Evolutionary conservation across 1,140 invertebrate genomes (phyloP), one percentile per base, ranked within the genome.

Genomic region (Tetragnatha versicolor): DNA sequence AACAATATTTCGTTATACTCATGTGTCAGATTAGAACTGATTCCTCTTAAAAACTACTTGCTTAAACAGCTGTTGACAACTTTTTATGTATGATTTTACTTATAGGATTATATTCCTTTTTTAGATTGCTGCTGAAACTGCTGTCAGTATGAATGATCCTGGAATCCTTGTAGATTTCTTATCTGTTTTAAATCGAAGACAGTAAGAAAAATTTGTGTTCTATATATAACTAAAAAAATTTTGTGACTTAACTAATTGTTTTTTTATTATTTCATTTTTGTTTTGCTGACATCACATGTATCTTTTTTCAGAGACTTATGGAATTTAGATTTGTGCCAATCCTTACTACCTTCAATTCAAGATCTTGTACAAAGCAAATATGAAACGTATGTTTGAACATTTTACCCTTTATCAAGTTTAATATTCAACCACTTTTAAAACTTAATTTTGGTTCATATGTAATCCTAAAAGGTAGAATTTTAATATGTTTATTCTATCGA

Each of bases 321-420:
- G 96, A 97, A 92, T 85, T 88, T 98, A 85, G 96, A 98, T 85
- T 89, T 98, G 49, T 97, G 95, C 85, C 91, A 93, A 81, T 88
- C 92, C 69, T 88, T 98, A 81, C 86, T 98, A 60, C 94, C 94
- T 45, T 92, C 94, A 82, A 92, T 98, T 81, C 90, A 92, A 83
- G 92, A 95, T 82, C 88, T 98, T 33, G 85, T 98, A 35, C 91
- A 95, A 85, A 97, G 94, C 87, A 96, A 95, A 91, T 96, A 95
- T 88, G 96, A 98, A 91, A 92, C 92, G 95, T 98, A 89, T 93
- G 94, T 94, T 47, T 49, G 6, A 27, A 49, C 27, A 29, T 47
- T 72, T 31, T 58, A 27, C n/a, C 29, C 4, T 20, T 53, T 20
- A 10, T 20, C 20, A 33, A 9, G 17, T 9, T 42, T 42, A 42